phyloP scores from a whole-genome alignment of 2,797 vertebrate genomes.

The Fundulus diaphanus region DNA sequence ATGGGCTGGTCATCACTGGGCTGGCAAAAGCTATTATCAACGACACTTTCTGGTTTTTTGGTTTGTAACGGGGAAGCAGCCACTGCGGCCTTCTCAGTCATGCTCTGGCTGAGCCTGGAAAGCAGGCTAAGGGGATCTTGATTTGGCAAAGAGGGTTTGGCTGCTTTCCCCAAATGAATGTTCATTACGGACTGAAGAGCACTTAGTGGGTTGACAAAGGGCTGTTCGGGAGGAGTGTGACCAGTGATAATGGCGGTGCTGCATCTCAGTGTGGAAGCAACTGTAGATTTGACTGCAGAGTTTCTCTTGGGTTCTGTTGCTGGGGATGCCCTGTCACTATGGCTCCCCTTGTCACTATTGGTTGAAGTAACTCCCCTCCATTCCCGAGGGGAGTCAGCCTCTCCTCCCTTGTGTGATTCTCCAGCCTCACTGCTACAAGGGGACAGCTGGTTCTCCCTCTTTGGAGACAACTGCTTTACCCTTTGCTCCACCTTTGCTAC shows the following conservation, averaged over 20 bases:
- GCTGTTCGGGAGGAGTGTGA: slow-evolving; percentile 92
- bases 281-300: slow-evolving; percentile 75
- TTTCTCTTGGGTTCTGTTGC: slow-evolving; percentile 80
- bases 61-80: slow-evolving; percentile 89
- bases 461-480: slow-evolving; percentile 87
- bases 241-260: slow-evolving; percentile 93
- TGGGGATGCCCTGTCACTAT: slow-evolving; percentile 80
- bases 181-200: slow-evolving; percentile 99
- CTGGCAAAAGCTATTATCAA: slow-evolving; percentile 88
- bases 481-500: slow-evolving; percentile 92
- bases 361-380: slow-evolving; percentile 86
- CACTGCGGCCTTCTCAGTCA: slow-evolving; percentile 95
- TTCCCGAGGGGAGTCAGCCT: slow-evolving; percentile 82
- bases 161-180: slow-evolving; percentile 98
- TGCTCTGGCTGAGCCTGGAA: slow-evolving; percentile 97
- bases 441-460: slow-evolving; percentile 84
- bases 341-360: slow-evolving; percentile 83
- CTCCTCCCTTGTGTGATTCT: slow-evolving; percentile 82
- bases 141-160: slow-evolving; percentile 92
- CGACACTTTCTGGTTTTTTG: slow-evolving; percentile 84
- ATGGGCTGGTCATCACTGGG: slow-evolving; percentile 96
- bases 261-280: slow-evolving; percentile 82
- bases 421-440: slow-evolving; percentile 87
- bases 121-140: slow-evolving; percentile 98
- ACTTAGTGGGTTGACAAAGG: slow-evolving; percentile 97